A percentile compares a stretch with the other conserved stretches of the same genome.
phyloP scores from a whole-genome alignment of 2,113 vertebrate genomes.

The Thunnus thynnus region DNA sequence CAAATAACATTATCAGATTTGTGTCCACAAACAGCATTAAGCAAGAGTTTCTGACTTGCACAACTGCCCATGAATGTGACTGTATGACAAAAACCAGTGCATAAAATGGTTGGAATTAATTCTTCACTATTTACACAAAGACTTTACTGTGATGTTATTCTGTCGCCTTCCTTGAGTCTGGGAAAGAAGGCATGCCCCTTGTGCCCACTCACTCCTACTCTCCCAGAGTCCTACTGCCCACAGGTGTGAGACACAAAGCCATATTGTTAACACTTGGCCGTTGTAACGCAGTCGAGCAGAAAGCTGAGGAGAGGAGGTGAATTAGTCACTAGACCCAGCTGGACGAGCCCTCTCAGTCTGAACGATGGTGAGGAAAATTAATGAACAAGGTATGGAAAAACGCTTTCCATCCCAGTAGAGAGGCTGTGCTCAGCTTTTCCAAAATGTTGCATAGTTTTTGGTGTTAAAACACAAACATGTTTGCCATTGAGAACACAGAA shows the following conservation, averaged over 20 bases:
- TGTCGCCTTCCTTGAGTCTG: slow-evolving; percentile 18
- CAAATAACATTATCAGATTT: neutral
- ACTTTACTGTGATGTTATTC: slow-evolving; percentile 51
- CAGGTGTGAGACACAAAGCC: slow-evolving; percentile 72
- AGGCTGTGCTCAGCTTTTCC: slow-evolving; percentile 49
- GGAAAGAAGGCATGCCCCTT: slow-evolving; percentile 38
- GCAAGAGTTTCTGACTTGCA: too few species aligned
- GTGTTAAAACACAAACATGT: slow-evolving; percentile 28
- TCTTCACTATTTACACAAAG: slow-evolving; percentile 55
- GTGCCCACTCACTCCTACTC: slow-evolving; percentile 51
- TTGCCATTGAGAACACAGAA: slow-evolving; percentile 24
- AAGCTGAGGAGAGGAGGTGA: slow-evolving; percentile 37
- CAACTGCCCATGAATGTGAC: neutral
- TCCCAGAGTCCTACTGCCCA: slow-evolving; percentile 56
- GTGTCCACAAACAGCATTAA: slow-evolving; percentile 1
- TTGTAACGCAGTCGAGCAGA: slow-evolving; percentile 33
- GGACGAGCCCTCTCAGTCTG: slow-evolving; percentile 38
- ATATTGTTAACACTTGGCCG: slow-evolving; percentile 65
- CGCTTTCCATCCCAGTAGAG: neutral
- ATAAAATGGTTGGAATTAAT: slow-evolving; percentile 36
- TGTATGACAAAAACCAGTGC: neutral
- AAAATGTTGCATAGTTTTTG: slow-evolving; percentile 37
- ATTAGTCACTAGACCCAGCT: slow-evolving; percentile 61
- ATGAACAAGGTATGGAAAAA: slow-evolving; percentile 51
- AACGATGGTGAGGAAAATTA: slow-evolving; percentile 34